Evolutionary conservation across 2,888 invertebrate species (phyloP).

Genomic region (Tachina fera): DNA sequence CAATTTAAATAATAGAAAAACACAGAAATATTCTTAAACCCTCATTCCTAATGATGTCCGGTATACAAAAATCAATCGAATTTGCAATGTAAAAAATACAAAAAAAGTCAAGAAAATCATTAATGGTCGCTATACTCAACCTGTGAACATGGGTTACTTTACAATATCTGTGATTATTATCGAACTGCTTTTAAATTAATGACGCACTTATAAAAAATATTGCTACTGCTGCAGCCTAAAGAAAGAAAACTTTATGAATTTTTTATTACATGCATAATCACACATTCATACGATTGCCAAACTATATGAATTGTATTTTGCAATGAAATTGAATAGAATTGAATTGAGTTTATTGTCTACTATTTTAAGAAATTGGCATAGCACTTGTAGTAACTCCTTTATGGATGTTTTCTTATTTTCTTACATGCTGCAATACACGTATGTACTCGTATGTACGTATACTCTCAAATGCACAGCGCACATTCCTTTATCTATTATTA

Average conservation of each 20-base stretch:
- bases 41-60: not conserved
- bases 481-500: conserved; percentile 29
- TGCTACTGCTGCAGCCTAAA: conserved; percentile 24
- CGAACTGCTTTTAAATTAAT: conserved; percentile 50
- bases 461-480: not conserved
- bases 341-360: conserved; percentile 56
- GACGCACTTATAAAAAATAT: conserved; percentile 55
- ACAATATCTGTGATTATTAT: conserved; percentile 11
- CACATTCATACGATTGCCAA: conserved; percentile 8
- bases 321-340: conserved; percentile 46
- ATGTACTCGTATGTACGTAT: not conserved
- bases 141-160: conserved; percentile 9
- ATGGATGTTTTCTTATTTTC: conserved; percentile 22
- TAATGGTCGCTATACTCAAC: not conserved
- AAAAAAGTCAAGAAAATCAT: conserved; percentile 13
- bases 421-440: not conserved
- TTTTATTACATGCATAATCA: not conserved
- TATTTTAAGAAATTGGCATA: conserved; percentile 31
- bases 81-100: conserved; percentile 4
- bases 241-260: conserved; percentile 17
- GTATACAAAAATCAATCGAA: conserved; percentile 20
- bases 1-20: not conserved
- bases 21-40: conserved; percentile 6
- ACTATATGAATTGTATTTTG: conserved; percentile 30
- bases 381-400: conserved; percentile 35